Base-by-base conservation (phyloP, 2,113 vertebrate genomes). In the Chlorodrepanis virens region DNA sequence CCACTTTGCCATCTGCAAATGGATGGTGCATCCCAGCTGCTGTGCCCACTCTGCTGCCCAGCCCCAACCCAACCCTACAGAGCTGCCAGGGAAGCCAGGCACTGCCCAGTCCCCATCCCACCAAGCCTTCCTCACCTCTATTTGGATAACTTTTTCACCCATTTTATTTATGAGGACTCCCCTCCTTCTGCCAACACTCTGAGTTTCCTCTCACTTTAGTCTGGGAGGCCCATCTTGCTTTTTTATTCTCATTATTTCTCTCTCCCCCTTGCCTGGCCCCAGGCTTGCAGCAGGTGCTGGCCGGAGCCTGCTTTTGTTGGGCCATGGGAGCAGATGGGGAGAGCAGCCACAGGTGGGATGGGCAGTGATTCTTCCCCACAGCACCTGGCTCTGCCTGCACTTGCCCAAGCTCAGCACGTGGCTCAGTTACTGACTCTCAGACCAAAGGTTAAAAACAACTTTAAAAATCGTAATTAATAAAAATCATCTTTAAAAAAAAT, bases 121-220 rank as follows among this genome's bases (percentile, higher is more conserved):
- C 44, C 82, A 81, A 52, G 65, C 56, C 65, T 94, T 95, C 84
- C 84, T 93, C 7, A 1, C 42, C 76, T 83, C 81, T 97, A 24
- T 97, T 97, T 97, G 95, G 91, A 93, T 97, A 97, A 97, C 97
- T 97, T 95, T 86, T 92, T 82, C 90, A 97, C 95, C 82, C 2
- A 0, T 60, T 95, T 82, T 75, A 54, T 97, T 93, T 92, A 94
- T 37, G 75, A 96, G 86, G 77, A 71, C 81, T 92, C 68, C 82
- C 82, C 78, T 96, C 93, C 90, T 94, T 92, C 90, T 94, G 90
- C 94, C 93, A 96, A 89, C 91, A 92, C 49, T 83, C 70, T 5
- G 76, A 33, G 35, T 69, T 94, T 96, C 94, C 71, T 96, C 82
- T 91, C 1, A 0, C 76, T 95, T 61, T 65, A 49, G 42, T 79